Base-by-base conservation (phyloP, 1,140 invertebrate genomes). In the Dysdera silvatica region DNA sequence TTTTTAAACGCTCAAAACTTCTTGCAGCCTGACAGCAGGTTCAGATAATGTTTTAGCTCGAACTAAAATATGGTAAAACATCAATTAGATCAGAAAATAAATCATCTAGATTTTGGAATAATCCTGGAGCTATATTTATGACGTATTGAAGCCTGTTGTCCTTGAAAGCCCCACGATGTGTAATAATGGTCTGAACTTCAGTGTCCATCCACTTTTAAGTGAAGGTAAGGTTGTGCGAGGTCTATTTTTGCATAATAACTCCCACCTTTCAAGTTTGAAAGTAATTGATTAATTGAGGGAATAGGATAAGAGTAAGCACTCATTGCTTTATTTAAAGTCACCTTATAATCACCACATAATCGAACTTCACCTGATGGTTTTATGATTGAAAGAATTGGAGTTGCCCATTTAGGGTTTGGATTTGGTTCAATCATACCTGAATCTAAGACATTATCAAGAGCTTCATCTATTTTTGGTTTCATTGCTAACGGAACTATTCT, bases 321-420 rank as follows among this genome's bases (percentile, higher is more conserved):
- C 45, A 48, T 48, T 14, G 45, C 2, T 48, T 48, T 48, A 48
- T 48, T 48, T 20, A 48, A 24, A 2, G 45, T 48, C 23, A 49
- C 47, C 26, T 10, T 49, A n/a, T 29, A 10, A 49, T 32, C 26
- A 49, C 26, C 31, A 18, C 31, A 49, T 18, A 49, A 1, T 24
- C 26, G 16, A 28, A 28, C 47, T 14, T 49, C 47, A 23, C 24
- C 47, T 49, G 16, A 28, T 28, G 47, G 24, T 49, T 78, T 78
- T 6, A 72, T 48, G n/a, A 78, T 69, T 1, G 72, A 68, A 6
- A 78, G 75, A 26, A 74, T 69, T 1, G 75, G 76, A 32, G 74
- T 70, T 10, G 71, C 74, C 75, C 75, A 78, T 12, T 71, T 66
- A 16, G 59, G 60, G 54, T 62, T 64, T 37, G 56, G 10, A 18